Conservation (phyloP, 1,140 invertebrate species). For the Copidosoma floridanum region DNA sequence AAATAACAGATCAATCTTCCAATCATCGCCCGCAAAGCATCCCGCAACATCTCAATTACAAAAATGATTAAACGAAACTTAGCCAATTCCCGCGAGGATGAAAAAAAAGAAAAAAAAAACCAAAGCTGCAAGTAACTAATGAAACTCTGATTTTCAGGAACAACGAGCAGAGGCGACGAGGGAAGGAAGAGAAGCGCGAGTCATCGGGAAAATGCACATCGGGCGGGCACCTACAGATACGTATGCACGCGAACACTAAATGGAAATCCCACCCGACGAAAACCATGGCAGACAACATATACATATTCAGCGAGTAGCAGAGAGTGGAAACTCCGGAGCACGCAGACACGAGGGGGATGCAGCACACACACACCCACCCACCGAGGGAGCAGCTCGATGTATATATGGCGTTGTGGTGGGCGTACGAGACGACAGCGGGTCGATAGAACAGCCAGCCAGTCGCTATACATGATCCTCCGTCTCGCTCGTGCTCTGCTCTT, state of each 20-base stretch:
- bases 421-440: conserved; percentile 45
- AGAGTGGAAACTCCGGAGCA: not conserved
- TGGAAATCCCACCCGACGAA: conserved; percentile 1
- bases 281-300: conserved; percentile 4
- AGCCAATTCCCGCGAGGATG: not conserved
- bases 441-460: conserved; percentile 48
- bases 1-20: no score
- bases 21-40: no score
- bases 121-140: conserved; percentile 1
- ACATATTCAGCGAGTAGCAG: not conserved
- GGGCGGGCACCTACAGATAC: no score
- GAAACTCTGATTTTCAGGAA: conserved; percentile 24
- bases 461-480: no score
- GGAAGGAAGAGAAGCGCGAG: not conserved
- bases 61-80: not conserved
- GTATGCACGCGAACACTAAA: no score
- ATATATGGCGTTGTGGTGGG: conserved; percentile 42
- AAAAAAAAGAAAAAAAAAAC: not conserved
- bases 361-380: not conserved
- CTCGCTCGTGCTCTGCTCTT: conserved; percentile 24
- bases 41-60: no score
- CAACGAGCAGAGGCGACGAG: not conserved
- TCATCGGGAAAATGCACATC: not conserved
- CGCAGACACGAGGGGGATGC: not conserved
- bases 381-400: not conserved